These are phyloP conservation scores for Condylura cristata DNA, from an alignment of 2,113 vertebrate species.

Conservation along the genomic window DNA sequence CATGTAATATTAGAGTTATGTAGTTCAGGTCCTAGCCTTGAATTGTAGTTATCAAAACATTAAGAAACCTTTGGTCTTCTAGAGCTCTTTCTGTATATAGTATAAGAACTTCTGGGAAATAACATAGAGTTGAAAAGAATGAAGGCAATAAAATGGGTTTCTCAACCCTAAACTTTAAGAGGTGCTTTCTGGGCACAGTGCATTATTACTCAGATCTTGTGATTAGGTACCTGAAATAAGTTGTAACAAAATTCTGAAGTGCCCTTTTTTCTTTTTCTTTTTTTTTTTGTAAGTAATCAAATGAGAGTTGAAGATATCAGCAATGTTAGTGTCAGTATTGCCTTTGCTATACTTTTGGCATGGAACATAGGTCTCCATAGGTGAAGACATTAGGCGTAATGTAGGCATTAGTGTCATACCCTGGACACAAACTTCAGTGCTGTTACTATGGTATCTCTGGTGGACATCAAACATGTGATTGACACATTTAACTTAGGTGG, in stretches of 20 bases:
- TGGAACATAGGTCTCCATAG: background rate
- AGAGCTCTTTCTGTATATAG: background rate
- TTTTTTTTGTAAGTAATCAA: background rate
- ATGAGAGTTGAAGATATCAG: background rate
- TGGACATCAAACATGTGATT: background rate
- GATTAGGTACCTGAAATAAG: background rate
- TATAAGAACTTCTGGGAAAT: background rate
- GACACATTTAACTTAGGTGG: background rate
- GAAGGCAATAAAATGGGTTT: background rate
- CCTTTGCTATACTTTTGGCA: background rate
- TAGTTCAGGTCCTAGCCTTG: background rate
- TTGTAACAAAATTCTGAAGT: background rate
- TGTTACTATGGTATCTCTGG: background rate
- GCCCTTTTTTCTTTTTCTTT: background rate
- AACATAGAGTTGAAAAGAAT: constrained; percentile 8
- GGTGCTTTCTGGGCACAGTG: background rate
- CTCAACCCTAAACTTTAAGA: background rate
- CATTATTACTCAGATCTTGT: background rate
- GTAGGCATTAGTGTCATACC: background rate
- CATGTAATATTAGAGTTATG: background rate
- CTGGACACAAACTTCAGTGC: background rate
- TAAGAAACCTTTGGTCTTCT: background rate
- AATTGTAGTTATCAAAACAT: background rate
- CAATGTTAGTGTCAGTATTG: background rate
- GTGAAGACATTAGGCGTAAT: background rate